Evolutionary conservation across 2,888 invertebrate genomes (phyloP).

Genomic region (Mythimna lalbum): DNA sequence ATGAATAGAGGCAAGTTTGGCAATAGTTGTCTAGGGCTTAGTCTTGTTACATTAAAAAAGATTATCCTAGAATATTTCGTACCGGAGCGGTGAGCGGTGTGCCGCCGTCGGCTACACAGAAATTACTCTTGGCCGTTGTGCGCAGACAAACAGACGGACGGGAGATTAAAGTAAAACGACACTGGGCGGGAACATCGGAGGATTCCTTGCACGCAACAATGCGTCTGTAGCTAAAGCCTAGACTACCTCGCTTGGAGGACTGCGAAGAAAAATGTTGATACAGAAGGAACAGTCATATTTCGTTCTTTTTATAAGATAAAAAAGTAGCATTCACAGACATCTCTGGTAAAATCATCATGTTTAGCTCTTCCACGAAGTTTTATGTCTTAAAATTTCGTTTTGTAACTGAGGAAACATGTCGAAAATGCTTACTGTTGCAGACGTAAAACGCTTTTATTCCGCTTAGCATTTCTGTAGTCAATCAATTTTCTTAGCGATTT

Average conservation of each 20-base stretch:
- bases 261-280: neutral
- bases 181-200: constrained; percentile 50
- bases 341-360: neutral
- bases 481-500: neutral
- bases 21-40: neutral
- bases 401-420: too few species aligned
- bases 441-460: neutral
- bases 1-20: constrained; percentile 7
- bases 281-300: constrained; percentile 28
- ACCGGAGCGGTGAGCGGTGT: constrained; percentile 24
- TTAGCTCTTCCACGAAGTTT: neutral
- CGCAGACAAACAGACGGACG: constrained; percentile 64
- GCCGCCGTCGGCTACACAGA: constrained; percentile 71
- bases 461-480: neutral
- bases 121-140: constrained; percentile 70
- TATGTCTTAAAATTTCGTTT: neutral
- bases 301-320: neutral
- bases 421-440: too few species aligned
- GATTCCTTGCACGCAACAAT: constrained; percentile 59
- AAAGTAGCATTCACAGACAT: neutral
- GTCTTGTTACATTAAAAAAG: constrained; percentile 1
- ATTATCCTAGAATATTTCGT: constrained; percentile 2
- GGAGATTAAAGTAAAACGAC: constrained; percentile 67
- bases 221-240: constrained; percentile 18
- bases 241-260: neutral